These are phyloP conservation scores for Cyanistes caeruleus DNA, from an alignment of 2,113 vertebrate genomes.

Conservation along the genomic window DNA sequence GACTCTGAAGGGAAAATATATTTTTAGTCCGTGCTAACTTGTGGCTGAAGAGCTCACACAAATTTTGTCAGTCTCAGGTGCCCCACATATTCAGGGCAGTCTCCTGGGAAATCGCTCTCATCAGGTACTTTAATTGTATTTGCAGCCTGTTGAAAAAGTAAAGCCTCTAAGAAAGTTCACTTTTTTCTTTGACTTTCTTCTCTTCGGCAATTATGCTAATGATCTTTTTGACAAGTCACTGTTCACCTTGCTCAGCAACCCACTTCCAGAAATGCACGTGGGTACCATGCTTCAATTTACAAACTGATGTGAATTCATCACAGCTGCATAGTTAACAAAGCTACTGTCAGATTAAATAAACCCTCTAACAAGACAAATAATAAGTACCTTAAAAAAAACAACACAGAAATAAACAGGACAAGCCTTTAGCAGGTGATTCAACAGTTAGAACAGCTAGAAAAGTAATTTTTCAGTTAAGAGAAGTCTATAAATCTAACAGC, in stretches of 20 bases:
- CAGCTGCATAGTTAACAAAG: background rate
- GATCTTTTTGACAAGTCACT: slow-evolving; percentile 50
- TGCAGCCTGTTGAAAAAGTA: slow-evolving; percentile 9
- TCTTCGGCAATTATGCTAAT: slow-evolving; percentile 57
- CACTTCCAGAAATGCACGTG: background rate
- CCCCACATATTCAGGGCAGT: slow-evolving; percentile 66
- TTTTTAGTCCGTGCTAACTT: slow-evolving; percentile 75
- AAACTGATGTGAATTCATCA: background rate
- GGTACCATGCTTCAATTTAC: background rate
- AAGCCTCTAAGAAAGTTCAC: background rate
- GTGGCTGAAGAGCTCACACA: slow-evolving; percentile 48
- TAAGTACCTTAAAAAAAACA: background rate
- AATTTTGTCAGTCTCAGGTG: slow-evolving; percentile 47
- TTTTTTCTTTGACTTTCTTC: slow-evolving; percentile 23
- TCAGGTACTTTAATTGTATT: slow-evolving; percentile 63
- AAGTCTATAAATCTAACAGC: background rate
- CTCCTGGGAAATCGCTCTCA: slow-evolving; percentile 72
- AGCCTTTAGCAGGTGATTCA: background rate
- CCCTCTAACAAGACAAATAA: background rate
- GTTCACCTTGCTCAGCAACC: slow-evolving; percentile 23
- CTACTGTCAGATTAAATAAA: slow-evolving; percentile 13
- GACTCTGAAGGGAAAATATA: slow-evolving; percentile 61
- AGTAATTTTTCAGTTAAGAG: background rate
- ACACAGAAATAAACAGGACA: background rate
- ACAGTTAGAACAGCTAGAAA: background rate